A percentile compares a stretch with the other conserved stretches of the same genome.
Evolutionary conservation across 2,797 vertebrate genomes (phyloP).

Genomic region (Anabacerthia variegaticeps): DNA sequence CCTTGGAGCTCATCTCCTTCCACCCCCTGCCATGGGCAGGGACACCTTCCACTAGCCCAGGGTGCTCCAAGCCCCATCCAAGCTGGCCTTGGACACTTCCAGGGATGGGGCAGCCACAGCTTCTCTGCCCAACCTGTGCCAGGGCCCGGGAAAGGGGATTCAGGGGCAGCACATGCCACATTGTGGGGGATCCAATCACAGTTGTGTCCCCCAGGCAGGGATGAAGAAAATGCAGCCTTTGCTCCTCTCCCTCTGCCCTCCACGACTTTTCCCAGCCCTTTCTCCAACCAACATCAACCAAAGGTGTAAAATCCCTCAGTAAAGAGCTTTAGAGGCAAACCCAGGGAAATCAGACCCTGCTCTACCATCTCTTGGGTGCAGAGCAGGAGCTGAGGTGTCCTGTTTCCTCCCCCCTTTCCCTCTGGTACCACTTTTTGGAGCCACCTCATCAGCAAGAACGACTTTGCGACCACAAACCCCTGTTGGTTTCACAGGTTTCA

Average conservation of each 20-base stretch:
- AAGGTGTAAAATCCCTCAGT: not conserved
- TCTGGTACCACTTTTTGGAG: accelerated
- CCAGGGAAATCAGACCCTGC: not conserved
- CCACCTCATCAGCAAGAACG: accelerated
- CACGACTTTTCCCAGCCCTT: not conserved
- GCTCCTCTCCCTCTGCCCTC: not conserved
- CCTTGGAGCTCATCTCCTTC: too few species aligned
- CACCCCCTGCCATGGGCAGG: too few species aligned
- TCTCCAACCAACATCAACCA: not conserved
- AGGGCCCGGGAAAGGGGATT: not conserved
- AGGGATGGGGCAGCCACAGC: not conserved
- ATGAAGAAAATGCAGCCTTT: not conserved
- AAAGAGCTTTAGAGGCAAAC: not conserved
- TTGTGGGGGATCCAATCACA: accelerated
- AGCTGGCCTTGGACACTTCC: not conserved
- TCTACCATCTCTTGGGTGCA: accelerated
- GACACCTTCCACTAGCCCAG: not conserved
- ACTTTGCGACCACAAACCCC: accelerated
- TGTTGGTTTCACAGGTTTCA: accelerated
- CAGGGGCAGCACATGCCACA: not conserved
- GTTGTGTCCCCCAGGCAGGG: too few species aligned
- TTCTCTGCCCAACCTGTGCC: not conserved
- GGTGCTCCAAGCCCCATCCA: not conserved
- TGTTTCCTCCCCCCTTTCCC: not conserved
- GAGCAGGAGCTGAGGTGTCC: not conserved